These are phyloP conservation scores for Rynchops niger DNA, from an alignment of 2,113 vertebrate species.

Conservation along the genomic window DNA sequence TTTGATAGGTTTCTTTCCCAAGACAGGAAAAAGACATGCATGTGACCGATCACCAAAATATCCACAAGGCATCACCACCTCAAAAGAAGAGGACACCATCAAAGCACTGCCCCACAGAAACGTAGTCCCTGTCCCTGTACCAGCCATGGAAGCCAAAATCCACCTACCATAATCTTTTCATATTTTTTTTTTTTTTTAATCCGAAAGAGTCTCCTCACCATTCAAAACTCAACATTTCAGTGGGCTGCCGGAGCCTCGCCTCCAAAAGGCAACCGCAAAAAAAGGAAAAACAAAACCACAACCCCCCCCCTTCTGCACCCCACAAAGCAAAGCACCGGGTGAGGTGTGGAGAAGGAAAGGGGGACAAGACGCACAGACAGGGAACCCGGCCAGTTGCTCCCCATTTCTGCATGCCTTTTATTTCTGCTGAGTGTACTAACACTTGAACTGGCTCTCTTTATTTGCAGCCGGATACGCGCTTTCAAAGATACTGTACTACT, in stretches of 20 bases:
- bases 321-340: background rate
- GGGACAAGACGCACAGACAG: background rate
- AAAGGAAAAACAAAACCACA: background rate
- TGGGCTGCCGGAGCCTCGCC: background rate
- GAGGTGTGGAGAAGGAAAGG: background rate
- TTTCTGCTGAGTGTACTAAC: constrained; percentile 52
- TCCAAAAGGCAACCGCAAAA: background rate
- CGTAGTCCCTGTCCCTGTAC: background rate
- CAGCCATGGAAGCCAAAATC: background rate
- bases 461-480: constrained; percentile 41
- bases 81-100: background rate
- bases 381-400: background rate
- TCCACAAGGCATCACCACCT: background rate
- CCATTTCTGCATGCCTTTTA: constrained; percentile 37
- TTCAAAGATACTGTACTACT: constrained; percentile 60
- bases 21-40: background rate
- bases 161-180: background rate
- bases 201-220: background rate
- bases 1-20: background rate
- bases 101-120: background rate
- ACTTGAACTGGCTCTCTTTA: constrained; percentile 46
- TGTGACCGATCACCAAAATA: background rate
- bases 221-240: background rate
- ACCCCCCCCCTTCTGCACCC: background rate
- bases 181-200: background rate